A percentile compares a stretch with the other conserved stretches of the same genome.
Conservation (phyloP, 2,888 invertebrate species). For the Drosophila mimetica region DNA sequence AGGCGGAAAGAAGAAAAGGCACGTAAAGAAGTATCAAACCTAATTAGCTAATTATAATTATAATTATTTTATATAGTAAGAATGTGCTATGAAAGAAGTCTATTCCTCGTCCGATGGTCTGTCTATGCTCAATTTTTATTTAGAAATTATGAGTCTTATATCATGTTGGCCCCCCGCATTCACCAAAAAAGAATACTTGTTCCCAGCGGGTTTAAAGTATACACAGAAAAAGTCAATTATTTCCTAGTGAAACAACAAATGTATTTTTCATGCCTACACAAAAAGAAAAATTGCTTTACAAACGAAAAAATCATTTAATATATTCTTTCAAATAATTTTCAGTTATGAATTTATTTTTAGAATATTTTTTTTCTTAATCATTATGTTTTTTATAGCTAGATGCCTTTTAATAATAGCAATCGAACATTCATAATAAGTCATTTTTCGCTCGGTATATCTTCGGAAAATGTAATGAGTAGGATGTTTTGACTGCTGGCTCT, state of each 20-base stretch:
- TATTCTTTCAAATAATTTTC: neutral
- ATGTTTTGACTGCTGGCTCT: conserved; percentile 12
- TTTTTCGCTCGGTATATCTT: neutral
- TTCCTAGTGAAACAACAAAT: conserved; percentile 5
- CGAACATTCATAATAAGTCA: neutral
- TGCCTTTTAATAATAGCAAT: neutral
- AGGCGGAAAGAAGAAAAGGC: neutral
- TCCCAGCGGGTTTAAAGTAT: conserved; percentile 10
- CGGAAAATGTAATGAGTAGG: conserved; percentile 1
- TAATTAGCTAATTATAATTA: neutral
- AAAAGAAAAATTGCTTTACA: neutral
- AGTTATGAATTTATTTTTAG: neutral
- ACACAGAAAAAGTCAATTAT: conserved; percentile 16
- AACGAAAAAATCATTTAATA: neutral
- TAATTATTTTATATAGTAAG: neutral
- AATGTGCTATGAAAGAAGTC: neutral
- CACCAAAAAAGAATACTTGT: conserved; percentile 3
- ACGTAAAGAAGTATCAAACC: neutral
- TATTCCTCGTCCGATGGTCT: neutral
- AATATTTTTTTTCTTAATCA: neutral
- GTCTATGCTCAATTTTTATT: neutral
- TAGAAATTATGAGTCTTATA: conserved; percentile 9
- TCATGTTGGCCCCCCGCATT: conserved; percentile 8
- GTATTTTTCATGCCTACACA: conserved; percentile 9
- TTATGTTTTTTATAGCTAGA: neutral